Evolutionary conservation across 2,888 invertebrate species (phyloP).

Genomic region (Punctoribates punctum): DNA sequence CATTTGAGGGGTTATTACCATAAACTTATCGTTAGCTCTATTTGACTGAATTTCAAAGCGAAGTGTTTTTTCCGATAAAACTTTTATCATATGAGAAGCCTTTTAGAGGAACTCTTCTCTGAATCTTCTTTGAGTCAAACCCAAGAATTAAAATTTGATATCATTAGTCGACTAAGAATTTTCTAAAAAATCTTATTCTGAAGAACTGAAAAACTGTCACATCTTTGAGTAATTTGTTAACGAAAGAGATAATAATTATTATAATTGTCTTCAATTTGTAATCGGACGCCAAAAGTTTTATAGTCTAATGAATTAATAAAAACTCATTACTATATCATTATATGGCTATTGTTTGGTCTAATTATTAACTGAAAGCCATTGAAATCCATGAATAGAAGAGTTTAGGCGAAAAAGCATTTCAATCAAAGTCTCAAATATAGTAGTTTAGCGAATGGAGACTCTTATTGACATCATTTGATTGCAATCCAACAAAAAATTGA

Average conservation of each 20-base stretch:
- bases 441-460: slow-evolving; percentile 4
- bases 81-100: background rate
- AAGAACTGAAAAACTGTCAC: background rate
- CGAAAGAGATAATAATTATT: background rate
- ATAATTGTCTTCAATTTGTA: slow-evolving; percentile 2
- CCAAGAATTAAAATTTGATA: too few relatives aligned
- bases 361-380: background rate
- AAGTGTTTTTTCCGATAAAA: background rate
- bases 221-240: background rate
- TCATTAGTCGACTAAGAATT: too few relatives aligned
- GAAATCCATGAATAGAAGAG: background rate
- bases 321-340: slow-evolving; percentile 5
- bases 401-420: background rate
- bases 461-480: background rate
- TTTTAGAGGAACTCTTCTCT: too few relatives aligned
- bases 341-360: slow-evolving; percentile 11
- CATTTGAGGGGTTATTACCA: background rate
- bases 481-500: background rate
- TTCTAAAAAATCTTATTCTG: background rate
- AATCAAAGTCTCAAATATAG: slow-evolving; percentile 13
- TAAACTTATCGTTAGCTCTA: slow-evolving; percentile 11
- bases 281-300: background rate
- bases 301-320: slow-evolving; percentile 6
- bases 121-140: too few relatives aligned
- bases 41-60: background rate